phyloP scores from a whole-genome alignment of 2,113 vertebrate genomes.

The Scartelaos histophorus region DNA sequence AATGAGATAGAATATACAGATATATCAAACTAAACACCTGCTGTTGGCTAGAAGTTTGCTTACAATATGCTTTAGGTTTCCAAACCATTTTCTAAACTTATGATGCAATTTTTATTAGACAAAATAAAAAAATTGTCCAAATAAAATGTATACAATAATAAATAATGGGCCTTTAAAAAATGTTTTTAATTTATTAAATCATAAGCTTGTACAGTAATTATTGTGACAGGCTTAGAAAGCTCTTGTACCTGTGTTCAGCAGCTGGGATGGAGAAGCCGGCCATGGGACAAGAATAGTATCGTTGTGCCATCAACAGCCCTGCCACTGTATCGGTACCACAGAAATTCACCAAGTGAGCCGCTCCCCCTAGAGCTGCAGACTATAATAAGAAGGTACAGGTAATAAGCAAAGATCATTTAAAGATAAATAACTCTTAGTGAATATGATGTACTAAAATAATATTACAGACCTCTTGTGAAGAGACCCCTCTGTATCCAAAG shows the following conservation, averaged over 20 bases:
- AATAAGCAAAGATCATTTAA: neutral
- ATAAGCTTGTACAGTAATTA: too few relatives aligned
- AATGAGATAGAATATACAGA: too few relatives aligned
- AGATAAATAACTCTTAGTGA: neutral
- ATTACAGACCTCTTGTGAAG: constrained; percentile 75
- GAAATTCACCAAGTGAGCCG: constrained; percentile 81
- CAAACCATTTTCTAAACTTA: neutral
- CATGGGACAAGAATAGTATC: constrained; percentile 77
- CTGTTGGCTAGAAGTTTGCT: neutral
- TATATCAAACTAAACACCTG: neutral
- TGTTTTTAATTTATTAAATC: too few relatives aligned
- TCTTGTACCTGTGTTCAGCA: constrained; percentile 78
- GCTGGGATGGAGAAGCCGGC: constrained; percentile 80
- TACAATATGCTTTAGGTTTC: neutral
- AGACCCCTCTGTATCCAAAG: constrained; percentile 80
- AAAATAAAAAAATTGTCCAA: too few relatives aligned
- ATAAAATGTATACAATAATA: too few relatives aligned
- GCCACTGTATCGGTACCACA: constrained; percentile 79
- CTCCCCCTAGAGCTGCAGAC: constrained; percentile 78
- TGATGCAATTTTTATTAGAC: too few relatives aligned
- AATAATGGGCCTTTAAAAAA: too few relatives aligned
- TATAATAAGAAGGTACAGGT: constrained; percentile 22
- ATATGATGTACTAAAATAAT: neutral
- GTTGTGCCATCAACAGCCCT: constrained; percentile 75
- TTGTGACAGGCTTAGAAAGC: neutral